These are phyloP conservation scores for Callochromis pleurospilus DNA, from an alignment of 2,113 vertebrate genomes.

Conservation along the genomic window DNA sequence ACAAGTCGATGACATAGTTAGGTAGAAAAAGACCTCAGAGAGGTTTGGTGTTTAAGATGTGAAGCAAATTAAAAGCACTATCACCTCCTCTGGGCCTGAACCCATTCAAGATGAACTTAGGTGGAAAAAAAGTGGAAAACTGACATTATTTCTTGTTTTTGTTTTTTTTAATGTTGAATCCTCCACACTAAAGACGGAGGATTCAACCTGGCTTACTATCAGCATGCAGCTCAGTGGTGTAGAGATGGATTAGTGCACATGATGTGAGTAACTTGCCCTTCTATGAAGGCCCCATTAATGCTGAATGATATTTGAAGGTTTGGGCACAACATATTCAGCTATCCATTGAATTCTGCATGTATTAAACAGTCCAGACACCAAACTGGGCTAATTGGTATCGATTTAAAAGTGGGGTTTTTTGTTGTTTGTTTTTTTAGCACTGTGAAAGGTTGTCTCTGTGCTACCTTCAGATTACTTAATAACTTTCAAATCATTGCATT, in stretches of 20 bases:
- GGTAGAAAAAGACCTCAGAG: background rate
- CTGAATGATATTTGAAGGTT: background rate
- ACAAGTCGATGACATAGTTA: background rate
- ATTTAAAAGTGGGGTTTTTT: fast-evolving
- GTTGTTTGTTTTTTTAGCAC: background rate
- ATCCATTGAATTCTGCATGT: background rate
- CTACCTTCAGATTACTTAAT: background rate
- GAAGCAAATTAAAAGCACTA: background rate
- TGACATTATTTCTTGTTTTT: background rate
- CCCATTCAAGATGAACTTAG: background rate
- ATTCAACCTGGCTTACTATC: background rate
- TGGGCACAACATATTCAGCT: background rate
- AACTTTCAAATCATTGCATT: background rate
- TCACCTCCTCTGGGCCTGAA: background rate
- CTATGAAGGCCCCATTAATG: background rate
- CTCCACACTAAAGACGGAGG: background rate
- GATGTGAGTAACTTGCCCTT: background rate
- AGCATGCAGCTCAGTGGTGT: background rate
- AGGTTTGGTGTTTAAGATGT: background rate
- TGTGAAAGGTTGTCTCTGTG: background rate
- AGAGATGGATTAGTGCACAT: background rate
- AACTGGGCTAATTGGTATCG: background rate
- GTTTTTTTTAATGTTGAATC: background rate
- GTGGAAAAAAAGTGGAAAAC: background rate
- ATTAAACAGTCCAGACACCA: background rate